phyloP scores from a whole-genome alignment of 1,140 invertebrate species.

The Papilio glaucus region DNA sequence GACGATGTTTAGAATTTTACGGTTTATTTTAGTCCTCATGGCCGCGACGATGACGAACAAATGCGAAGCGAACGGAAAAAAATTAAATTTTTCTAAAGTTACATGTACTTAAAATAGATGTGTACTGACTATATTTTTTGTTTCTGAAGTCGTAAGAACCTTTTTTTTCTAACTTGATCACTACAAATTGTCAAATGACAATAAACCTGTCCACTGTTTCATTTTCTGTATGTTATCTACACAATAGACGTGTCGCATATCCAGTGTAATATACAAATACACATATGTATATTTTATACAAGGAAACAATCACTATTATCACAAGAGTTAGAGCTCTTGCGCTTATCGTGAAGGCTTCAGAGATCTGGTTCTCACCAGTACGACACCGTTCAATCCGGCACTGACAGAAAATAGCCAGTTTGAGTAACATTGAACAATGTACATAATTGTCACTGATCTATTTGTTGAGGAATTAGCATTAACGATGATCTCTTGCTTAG shows the following conservation, averaged over 20 bases:
- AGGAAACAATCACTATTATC: constrained; percentile 29
- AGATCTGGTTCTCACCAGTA: constrained; percentile 17
- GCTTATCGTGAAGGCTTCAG: constrained; percentile 31
- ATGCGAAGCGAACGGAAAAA: no score
- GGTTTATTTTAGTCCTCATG: no score
- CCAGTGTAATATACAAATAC: neutral
- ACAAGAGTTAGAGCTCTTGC: constrained; percentile 5
- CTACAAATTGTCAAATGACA: no score
- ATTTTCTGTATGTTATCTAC: neutral
- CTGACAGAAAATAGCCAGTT: constrained; percentile 2
- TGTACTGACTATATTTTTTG: no score
- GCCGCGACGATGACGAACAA: no score
- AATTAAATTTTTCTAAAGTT: no score
- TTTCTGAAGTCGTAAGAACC: no score
- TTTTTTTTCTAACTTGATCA: no score
- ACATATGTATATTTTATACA: neutral
- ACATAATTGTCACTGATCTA: neutral
- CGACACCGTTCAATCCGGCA: constrained; percentile 20
- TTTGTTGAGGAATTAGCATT: constrained; percentile 4
- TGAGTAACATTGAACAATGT: constrained; percentile 24
- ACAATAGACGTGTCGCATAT: constrained; percentile 13
- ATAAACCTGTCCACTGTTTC: no score
- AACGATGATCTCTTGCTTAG: neutral
- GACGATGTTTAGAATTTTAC: no score
- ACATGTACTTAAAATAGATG: no score